Conservation (phyloP, 2,797 vertebrate species). For the Rhadinocentrus ornatus region DNA sequence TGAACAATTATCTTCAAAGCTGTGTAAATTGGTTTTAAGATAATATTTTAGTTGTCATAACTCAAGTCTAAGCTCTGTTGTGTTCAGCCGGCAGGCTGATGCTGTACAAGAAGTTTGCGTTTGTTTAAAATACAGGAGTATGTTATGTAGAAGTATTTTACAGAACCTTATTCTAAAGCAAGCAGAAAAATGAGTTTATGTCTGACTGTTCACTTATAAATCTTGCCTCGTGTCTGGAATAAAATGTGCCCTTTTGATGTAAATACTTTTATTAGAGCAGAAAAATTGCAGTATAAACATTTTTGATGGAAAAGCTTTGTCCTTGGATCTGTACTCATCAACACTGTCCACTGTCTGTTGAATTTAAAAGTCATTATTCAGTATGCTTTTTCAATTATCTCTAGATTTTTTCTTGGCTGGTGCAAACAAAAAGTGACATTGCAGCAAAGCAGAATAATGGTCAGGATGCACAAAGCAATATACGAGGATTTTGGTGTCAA, state of each 20-base stretch:
- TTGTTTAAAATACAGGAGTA: not conserved
- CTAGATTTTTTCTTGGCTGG: not conserved
- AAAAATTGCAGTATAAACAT: not conserved
- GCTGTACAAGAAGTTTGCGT: not conserved
- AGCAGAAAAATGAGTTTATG: not conserved
- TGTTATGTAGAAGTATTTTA: not conserved
- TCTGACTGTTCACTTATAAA: not conserved
- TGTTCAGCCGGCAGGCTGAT: not conserved
- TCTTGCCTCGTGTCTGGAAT: not conserved
- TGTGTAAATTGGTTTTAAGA: not conserved
- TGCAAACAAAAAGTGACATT: not conserved
- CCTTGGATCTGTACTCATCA: slow-evolving; percentile 5
- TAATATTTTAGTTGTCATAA: too few species aligned
- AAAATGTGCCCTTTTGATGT: not conserved
- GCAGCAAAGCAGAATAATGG: not conserved
- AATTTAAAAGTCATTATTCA: not conserved
- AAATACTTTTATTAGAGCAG: not conserved
- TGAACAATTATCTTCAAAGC: not conserved
- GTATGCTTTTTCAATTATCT: not conserved
- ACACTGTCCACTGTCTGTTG: not conserved
- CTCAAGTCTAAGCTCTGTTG: not conserved
- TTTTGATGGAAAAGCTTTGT: slow-evolving; percentile 9
- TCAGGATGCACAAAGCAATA: not conserved
- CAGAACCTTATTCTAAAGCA: not conserved
- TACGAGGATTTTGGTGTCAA: not conserved